Percentiles rank a stretch among this genome's conserved stretches.
Conservation (phyloP, 1,140 invertebrate genomes). For the Saxidomus purpurata region DNA sequence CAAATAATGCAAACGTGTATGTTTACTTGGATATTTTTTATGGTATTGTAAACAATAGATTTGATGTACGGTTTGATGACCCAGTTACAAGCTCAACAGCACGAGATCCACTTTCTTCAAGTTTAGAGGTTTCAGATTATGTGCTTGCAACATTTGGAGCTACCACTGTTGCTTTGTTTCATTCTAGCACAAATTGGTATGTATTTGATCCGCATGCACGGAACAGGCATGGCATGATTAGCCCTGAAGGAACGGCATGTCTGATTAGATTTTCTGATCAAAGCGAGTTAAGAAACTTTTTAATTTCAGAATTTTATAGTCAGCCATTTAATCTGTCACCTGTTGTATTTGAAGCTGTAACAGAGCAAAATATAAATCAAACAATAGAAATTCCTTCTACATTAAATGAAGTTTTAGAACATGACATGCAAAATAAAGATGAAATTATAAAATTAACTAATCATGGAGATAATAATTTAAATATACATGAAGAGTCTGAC, state of each 20-base stretch:
- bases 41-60: not conserved
- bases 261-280: not conserved
- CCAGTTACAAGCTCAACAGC: not conserved
- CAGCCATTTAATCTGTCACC: not conserved
- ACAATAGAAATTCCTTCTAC: not conserved
- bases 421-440: too few relatives aligned
- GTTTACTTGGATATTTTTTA: not conserved
- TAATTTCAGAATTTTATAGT: not conserved
- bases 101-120: not conserved
- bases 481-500: not conserved
- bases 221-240: not conserved
- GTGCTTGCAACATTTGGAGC: not conserved
- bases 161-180: not conserved
- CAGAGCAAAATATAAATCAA: not conserved
- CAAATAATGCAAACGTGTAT: not conserved
- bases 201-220: constrained; percentile 10
- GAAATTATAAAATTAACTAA: too few relatives aligned
- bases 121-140: not conserved
- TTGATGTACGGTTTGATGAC: not conserved
- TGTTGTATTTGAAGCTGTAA: not conserved
- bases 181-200: not conserved
- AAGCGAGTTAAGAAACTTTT: not conserved
- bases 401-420: too few relatives aligned
- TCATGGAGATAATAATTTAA: not conserved
- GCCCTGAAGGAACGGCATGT: not conserved